Base-by-base conservation (phyloP, 1,140 invertebrate genomes). In the Cotesia chilonis region DNA sequence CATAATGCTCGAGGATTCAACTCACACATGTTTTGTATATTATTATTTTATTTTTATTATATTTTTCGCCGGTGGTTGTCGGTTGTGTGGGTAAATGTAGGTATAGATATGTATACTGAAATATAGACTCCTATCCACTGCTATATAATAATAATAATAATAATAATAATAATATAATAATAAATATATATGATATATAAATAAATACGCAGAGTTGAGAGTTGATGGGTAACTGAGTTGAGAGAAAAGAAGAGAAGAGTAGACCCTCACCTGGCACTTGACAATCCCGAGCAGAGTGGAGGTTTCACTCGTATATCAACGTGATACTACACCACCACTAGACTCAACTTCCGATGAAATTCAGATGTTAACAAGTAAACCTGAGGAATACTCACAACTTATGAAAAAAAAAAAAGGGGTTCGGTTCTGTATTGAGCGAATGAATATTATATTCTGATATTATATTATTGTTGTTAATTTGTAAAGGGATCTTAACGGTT, bases 251-350 rank as follows among this genome's bases (percentile, higher is more conserved):
- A 55, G 54, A 20, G 54, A 20, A 14, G 54, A 55, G 75, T 9
- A 59, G 63, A 67, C 73, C 59, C 74, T 80, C 81, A 84, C 79
- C 82, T 81, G 81, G 78, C 80, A 82, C 78, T 82, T 83, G 41
- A 77, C 72, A 78, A 79, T 73, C 81, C 83, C 79, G 54, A 55
- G 70, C 72, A 28, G 28, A 28, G 28, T 60, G 28, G 37, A 55
- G 70, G 35, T 36, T 57, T 57, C 35, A 38, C 47, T 61, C 28
- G 3, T 28, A 28, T 28, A 28, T 28, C 37, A 20, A 47, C 47
- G 28, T 36, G 52, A 51, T 47, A 38, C 66, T 36, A 28, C 28
- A 28, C 28, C 28, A 28, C 28, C 28, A 28, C 28, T 28, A 28
- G 1, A 28, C 28, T 28, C 28, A 28, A 28, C 28, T 28, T 28